phyloP scores from a whole-genome alignment of 2,113 vertebrate species.

The Oncorhynchus kisutch region DNA sequence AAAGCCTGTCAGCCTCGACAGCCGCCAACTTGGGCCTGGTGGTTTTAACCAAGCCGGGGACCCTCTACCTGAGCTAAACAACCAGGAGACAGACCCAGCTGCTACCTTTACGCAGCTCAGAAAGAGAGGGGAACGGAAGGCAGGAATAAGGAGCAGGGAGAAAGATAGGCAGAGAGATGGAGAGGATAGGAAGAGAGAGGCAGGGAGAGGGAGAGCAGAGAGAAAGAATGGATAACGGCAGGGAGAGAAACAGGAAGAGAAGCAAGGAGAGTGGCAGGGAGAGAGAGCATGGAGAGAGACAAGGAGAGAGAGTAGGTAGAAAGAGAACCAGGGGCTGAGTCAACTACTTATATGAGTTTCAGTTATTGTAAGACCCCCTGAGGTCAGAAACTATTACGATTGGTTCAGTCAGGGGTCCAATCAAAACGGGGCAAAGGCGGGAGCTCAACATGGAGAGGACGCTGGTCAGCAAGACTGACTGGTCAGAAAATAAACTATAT shows the following conservation, averaged over 20 bases:
- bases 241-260: not conserved
- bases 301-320: too few relatives aligned
- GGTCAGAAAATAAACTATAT: too few relatives aligned
- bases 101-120: constrained; percentile 40
- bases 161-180: not conserved
- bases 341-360: too few relatives aligned
- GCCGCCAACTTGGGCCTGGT: constrained; percentile 39
- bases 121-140: not conserved
- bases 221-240: not conserved
- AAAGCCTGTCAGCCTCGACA: constrained; percentile 53
- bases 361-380: too few relatives aligned
- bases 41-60: constrained; percentile 40
- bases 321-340: too few relatives aligned
- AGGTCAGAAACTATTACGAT: too few relatives aligned
- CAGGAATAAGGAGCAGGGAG: not conserved
- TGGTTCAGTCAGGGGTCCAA: too few relatives aligned
- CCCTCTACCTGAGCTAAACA: constrained; percentile 29
- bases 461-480: too few relatives aligned
- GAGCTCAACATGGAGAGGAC: too few relatives aligned
- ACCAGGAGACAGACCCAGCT: constrained; percentile 41
- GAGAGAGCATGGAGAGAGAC: not conserved
- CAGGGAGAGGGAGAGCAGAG: not conserved
- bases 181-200: constrained; percentile 8
- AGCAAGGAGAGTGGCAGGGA: not conserved
- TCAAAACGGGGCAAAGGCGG: too few relatives aligned